phyloP scores from a whole-genome alignment of 2,113 vertebrate species.

The Grammomys surdaster region DNA sequence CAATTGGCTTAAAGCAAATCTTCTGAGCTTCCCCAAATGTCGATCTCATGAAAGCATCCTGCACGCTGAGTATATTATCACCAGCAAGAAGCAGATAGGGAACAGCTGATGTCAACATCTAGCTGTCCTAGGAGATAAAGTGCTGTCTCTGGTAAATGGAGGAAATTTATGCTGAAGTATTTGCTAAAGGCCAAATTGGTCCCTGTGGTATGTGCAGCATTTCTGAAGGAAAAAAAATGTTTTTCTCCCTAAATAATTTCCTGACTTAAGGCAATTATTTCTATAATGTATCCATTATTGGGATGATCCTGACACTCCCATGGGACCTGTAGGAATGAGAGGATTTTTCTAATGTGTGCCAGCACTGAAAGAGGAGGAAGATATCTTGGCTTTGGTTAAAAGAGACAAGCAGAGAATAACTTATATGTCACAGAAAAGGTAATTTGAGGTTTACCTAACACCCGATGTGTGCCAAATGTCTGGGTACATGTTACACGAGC shows the following conservation, averaged over 20 bases:
- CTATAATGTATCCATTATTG: neutral
- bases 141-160: conserved; percentile 47
- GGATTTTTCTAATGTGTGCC: conserved; percentile 44
- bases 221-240: conserved; percentile 50
- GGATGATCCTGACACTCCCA: conserved; percentile 7
- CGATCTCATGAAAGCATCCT: neutral
- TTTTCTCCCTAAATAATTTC: conserved; percentile 64
- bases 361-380: conserved; percentile 25
- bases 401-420: neutral
- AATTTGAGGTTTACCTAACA: neutral
- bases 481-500: neutral
- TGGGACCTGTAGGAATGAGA: conserved; percentile 13
- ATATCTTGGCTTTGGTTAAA: conserved; percentile 47
- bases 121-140: conserved; percentile 36
- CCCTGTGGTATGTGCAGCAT: neutral
- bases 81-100: neutral
- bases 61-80: neutral
- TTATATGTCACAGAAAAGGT: conserved; percentile 1
- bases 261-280: conserved; percentile 58
- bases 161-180: conserved; percentile 60
- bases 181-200: conserved; percentile 60
- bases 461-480: neutral
- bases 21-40: neutral
- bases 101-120: conserved; percentile 12
- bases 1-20: conserved; percentile 41